These are phyloP conservation scores for Calephelis perditalis DNA, from an alignment of 2,888 invertebrate genomes.

Conservation along the genomic window DNA sequence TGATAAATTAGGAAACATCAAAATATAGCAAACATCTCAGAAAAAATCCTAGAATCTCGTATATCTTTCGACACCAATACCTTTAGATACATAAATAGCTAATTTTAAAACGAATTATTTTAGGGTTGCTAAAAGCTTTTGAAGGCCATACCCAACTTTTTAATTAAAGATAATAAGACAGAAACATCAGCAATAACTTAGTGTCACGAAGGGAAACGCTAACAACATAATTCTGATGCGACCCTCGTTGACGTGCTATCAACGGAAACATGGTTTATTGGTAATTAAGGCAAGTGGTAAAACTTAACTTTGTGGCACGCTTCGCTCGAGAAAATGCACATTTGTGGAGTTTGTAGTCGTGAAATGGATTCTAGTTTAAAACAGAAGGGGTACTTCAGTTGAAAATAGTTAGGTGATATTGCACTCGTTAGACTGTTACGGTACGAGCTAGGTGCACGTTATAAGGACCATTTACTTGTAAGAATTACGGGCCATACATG, in stretches of 20 bases:
- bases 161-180: slow-evolving; percentile 71
- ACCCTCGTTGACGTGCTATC: slow-evolving; percentile 50
- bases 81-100: no score
- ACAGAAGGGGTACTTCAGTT: slow-evolving; percentile 57
- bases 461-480: slow-evolving; percentile 43
- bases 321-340: slow-evolving; percentile 59
- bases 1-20: no score
- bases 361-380: slow-evolving; percentile 71
- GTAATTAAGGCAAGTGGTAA: slow-evolving; percentile 65
- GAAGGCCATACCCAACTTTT: slow-evolving; percentile 67
- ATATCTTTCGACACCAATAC: no score
- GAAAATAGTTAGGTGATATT: slow-evolving; percentile 65
- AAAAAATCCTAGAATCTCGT: no score
- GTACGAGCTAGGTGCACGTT: slow-evolving; percentile 45
- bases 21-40: no score
- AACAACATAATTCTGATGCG: slow-evolving; percentile 62
- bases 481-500: slow-evolving; percentile 41
- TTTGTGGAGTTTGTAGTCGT: slow-evolving; percentile 62
- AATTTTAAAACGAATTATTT: no score
- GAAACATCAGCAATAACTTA: slow-evolving; percentile 63
- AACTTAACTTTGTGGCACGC: slow-evolving; percentile 60
- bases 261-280: slow-evolving; percentile 62
- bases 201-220: slow-evolving; percentile 53
- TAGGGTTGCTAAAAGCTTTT: slow-evolving; percentile 36
- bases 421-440: slow-evolving; percentile 59